phyloP scores from a whole-genome alignment of 2,113 vertebrate species.

The Tenebrosternarchus preto region DNA sequence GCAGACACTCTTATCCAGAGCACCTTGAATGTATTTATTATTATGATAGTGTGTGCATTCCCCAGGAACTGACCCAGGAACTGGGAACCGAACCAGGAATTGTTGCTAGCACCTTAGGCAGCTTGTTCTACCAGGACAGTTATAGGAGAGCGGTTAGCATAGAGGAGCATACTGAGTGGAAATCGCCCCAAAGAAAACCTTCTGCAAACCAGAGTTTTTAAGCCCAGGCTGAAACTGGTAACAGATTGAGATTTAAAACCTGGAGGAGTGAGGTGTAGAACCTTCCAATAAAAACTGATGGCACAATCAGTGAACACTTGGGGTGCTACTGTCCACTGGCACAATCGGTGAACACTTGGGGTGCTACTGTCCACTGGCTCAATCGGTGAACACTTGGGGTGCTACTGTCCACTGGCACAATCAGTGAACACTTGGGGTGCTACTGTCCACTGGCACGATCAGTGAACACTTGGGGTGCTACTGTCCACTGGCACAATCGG shows the following conservation, averaged over 20 bases:
- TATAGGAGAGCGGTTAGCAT: too few species aligned
- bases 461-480: neutral
- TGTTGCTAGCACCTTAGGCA: too few species aligned
- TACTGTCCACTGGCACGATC: neutral
- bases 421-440: neutral
- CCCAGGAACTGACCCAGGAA: too few species aligned
- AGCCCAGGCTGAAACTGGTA: neutral
- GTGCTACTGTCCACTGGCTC: slow-evolving; percentile 23
- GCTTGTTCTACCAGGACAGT: too few species aligned
- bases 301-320: neutral
- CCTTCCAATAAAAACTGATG: neutral
- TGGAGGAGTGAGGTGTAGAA: neutral
- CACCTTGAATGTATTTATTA: too few species aligned
- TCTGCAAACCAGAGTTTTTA: neutral
- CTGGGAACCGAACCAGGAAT: too few species aligned
- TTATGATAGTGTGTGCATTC: too few species aligned
- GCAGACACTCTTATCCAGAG: too few species aligned
- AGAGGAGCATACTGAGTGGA: too few species aligned
- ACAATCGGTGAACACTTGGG: too few species aligned
- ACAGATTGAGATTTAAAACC: neutral
- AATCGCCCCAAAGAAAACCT: neutral
- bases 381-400: too few species aligned
- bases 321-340: slow-evolving; percentile 4
- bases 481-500: neutral
- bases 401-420: slow-evolving; percentile 14